Evolutionary conservation across 2,113 vertebrate species (phyloP), one percentile per base, ranked within the genome.

Genomic region (Rhinoderma darwinii): DNA sequence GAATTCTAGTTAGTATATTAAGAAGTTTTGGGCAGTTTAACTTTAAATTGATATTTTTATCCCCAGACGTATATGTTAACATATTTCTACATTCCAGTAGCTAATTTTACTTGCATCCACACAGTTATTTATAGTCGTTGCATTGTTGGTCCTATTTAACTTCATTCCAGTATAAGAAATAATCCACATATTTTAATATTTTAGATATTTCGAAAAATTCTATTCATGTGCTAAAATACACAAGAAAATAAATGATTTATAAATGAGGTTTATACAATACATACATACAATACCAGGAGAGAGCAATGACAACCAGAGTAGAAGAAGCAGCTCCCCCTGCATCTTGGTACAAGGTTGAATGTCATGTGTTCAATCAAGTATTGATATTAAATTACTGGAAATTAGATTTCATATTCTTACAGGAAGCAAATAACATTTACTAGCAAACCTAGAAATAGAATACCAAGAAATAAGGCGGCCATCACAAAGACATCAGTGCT

Each of bases 301-400:
- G 27, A 51, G 18, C 27, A 32, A 43, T 51, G 74, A 27, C 41
- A 47, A 32, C 44, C 8, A 50, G 74, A 32, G 27, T 10, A 51
- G 15, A 22, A 32, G 27, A 17, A 2, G 75, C 75, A 15, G 47
- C 44, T 35, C 39, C 15, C 4, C 12, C 18, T 77, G 54, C 73
- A 44, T 47, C 41, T 56, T 56, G 3, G 47, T n/a, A 37, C 27
- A 75, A 75, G 86, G 51, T 15, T 63, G 86, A 61, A 82, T 87
- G 86, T 87, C 75, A 61, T 74, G 68, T 87, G 80, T 56, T 87
- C 79, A 87, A 86, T 86, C 85, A 86, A 82, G 70, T 82, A 82
- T 87, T 87, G 86, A 82, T 87, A 87, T 87, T 87, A 87, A 87
- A 87, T 87, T 87, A 87, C 86, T 87, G 22, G 37, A 61, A 87